These are phyloP conservation scores for Catocala sponsa DNA, from an alignment of 2,888 invertebrate species.

Conservation along the genomic window DNA sequence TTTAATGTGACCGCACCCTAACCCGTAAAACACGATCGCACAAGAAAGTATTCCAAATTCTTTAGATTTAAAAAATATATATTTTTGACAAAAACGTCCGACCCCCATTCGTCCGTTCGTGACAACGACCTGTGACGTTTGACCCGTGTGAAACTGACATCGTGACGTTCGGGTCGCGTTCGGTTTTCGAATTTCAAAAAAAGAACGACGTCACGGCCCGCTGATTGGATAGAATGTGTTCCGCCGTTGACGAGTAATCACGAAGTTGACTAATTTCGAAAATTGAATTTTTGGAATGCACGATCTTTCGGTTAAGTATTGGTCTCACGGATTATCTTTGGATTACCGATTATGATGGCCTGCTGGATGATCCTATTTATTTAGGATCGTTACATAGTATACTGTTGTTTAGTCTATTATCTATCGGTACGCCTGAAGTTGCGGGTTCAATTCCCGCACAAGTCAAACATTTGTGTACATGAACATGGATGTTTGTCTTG, in stretches of 20 bases:
- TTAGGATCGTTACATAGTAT: background rate
- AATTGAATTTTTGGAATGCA: constrained; percentile 55
- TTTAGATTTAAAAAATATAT: constrained; percentile 24
- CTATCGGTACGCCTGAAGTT: too few relatives aligned
- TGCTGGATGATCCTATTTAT: background rate
- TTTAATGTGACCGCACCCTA: background rate
- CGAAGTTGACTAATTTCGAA: constrained; percentile 52
- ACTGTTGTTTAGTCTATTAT: too few relatives aligned
- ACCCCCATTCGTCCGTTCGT: constrained; percentile 53
- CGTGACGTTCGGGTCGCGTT: constrained; percentile 72
- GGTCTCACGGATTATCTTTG: constrained; percentile 37
- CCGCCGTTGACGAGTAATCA: constrained; percentile 48
- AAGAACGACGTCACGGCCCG: constrained; percentile 67
- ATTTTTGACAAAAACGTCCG: constrained; percentile 31
- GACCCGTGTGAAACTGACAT: constrained; percentile 83
- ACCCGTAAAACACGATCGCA: constrained; percentile 9
- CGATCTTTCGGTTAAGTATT: constrained; percentile 33
- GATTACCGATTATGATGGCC: constrained; percentile 19
- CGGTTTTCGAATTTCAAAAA: constrained; percentile 57
- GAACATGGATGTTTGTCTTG: too few relatives aligned
- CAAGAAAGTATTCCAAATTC: constrained; percentile 25
- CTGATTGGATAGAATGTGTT: constrained; percentile 67
- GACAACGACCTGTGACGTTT: constrained; percentile 68
- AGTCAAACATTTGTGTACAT: too few relatives aligned
- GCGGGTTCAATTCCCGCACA: too few relatives aligned